Conservation (phyloP, 1,140 invertebrate genomes). For the Leguminivora glycinivorella region DNA sequence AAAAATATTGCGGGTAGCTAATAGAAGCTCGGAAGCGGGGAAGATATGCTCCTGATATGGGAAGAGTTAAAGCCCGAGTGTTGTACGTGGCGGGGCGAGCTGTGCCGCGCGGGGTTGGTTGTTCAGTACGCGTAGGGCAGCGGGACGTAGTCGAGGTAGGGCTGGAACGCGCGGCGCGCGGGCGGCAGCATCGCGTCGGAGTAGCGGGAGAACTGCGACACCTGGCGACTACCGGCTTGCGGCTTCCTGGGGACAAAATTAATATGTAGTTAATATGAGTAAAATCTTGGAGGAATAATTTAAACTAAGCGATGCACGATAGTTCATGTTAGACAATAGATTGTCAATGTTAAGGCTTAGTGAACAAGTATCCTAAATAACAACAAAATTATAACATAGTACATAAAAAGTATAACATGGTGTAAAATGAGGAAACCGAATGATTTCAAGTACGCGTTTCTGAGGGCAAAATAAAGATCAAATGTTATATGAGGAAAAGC, state of each 20-base stretch:
- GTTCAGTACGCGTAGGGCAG: slow-evolving; percentile 66
- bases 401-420: too few species aligned
- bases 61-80: slow-evolving; percentile 58
- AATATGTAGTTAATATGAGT: not conserved
- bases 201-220: slow-evolving; percentile 72
- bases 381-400: too few species aligned
- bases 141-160: slow-evolving; percentile 60
- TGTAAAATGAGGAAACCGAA: too few species aligned
- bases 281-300: too few species aligned
- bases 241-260: slow-evolving; percentile 57
- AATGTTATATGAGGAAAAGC: too few species aligned
- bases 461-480: too few species aligned
- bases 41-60: slow-evolving; percentile 72
- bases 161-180: slow-evolving; percentile 61
- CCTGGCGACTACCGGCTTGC: slow-evolving; percentile 60
- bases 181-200: slow-evolving; percentile 69
- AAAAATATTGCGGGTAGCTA: slow-evolving; percentile 65
- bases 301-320: too few species aligned
- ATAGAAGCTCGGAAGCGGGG: slow-evolving; percentile 60
- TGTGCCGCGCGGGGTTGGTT: slow-evolving; percentile 37
- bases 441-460: too few species aligned
- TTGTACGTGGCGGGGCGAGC: slow-evolving; percentile 54
- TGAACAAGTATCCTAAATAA: too few species aligned
- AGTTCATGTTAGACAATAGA: too few species aligned
- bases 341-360: too few species aligned